Percentiles rank a stretch among this genome's conserved stretches.
Evolutionary conservation across 2,797 vertebrate genomes (phyloP).

Genomic region (Myioborus miniatus): DNA sequence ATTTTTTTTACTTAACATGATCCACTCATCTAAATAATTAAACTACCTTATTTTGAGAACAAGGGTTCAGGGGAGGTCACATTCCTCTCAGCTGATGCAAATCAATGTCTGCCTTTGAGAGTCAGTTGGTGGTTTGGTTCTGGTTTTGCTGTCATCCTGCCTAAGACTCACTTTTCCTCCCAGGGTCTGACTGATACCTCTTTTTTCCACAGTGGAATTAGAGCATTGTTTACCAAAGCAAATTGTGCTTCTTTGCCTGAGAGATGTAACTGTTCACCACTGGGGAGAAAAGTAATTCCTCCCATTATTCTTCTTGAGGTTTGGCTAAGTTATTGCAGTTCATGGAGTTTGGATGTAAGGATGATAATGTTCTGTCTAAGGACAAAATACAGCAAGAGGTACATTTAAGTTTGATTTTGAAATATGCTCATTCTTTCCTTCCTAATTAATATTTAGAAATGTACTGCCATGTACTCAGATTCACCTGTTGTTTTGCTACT

Average conservation of each 20-base stretch:
- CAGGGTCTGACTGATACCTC: neutral
- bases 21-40: neutral
- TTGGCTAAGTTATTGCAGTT: neutral
- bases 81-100: neutral
- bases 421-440: neutral
- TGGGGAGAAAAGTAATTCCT: neutral
- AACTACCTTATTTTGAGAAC: neutral
- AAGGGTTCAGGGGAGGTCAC: neutral
- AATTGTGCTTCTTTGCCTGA: neutral
- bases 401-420: neutral
- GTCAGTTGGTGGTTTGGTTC: neutral
- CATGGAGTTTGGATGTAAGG: neutral
- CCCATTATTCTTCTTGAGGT: neutral
- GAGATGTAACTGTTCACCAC: neutral
- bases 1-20: neutral
- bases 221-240: neutral
- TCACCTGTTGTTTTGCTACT: neutral
- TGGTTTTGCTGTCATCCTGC: neutral
- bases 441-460: conserved; percentile 1
- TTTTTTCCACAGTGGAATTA: neutral
- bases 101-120: neutral
- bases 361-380: neutral
- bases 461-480: neutral
- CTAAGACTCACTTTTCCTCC: neutral
- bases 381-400: neutral